Conservation (phyloP, 2,888 invertebrate species). For the Chymomyza amoena region DNA sequence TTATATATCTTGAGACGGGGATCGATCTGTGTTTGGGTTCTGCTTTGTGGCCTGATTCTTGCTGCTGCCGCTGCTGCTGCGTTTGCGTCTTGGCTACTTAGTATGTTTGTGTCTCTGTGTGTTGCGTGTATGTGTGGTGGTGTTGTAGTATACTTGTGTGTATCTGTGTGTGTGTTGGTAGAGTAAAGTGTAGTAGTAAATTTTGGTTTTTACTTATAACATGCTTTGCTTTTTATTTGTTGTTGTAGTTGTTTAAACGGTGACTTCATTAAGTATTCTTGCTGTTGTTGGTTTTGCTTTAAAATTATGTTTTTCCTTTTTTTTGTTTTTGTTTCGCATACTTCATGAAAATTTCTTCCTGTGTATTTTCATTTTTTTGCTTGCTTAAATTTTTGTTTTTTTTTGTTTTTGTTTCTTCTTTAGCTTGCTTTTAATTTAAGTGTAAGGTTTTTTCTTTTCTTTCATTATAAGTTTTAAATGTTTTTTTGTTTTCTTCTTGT, state of each 20-base stretch:
- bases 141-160: constrained; percentile 36
- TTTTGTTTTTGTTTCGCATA: constrained; percentile 36
- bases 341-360: constrained; percentile 54
- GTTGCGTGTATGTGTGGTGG: constrained; percentile 27
- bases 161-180: constrained; percentile 55
- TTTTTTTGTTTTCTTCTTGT: constrained; percentile 31
- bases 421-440: constrained; percentile 45
- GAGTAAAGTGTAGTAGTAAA: constrained; percentile 14
- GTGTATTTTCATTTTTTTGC: constrained; percentile 47
- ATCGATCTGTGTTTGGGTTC: constrained; percentile 7
- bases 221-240: constrained; percentile 72
- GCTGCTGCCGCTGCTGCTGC: constrained; percentile 29
- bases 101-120: constrained; percentile 6
- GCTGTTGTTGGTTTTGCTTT: constrained; percentile 52
- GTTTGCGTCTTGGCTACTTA: constrained; percentile 7
- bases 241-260: constrained; percentile 54
- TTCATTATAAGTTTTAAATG: constrained; percentile 67
- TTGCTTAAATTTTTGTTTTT: constrained; percentile 58
- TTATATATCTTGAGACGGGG: neutral
- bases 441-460: constrained; percentile 54
- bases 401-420: constrained; percentile 22
- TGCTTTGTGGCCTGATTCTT: constrained; percentile 14
- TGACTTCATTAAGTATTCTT: constrained; percentile 32
- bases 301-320: constrained; percentile 58
- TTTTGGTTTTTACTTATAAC: constrained; percentile 57